Evolutionary conservation across 2,888 invertebrate genomes (phyloP).

Genomic region (Euplexia lucipara): DNA sequence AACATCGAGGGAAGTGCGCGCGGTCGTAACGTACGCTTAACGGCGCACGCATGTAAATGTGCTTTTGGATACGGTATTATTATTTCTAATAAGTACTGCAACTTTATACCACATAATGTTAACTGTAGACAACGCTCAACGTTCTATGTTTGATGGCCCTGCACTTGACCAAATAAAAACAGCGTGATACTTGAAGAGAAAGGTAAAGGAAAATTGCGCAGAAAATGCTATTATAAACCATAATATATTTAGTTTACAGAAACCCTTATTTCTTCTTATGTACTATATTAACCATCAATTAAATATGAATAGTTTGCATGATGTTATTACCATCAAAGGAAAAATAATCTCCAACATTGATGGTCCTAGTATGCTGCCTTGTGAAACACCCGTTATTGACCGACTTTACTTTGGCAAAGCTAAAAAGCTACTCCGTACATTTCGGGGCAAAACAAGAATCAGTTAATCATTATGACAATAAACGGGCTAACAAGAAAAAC

Average conservation of each 20-base stretch:
- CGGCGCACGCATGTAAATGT: constrained; percentile 75
- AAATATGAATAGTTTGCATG: not conserved
- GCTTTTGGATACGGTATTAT: constrained; percentile 59
- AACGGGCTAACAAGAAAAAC: not conserved
- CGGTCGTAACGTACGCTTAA: constrained; percentile 77
- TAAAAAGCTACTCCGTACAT: not conserved
- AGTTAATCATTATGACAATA: not conserved
- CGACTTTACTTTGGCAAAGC: not conserved
- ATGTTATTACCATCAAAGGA: not conserved
- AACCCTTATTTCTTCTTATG: not conserved
- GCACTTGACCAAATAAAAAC: not conserved
- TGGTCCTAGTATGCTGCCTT: not conserved
- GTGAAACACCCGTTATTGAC: not conserved
- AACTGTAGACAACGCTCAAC: constrained; percentile 19
- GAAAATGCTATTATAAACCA: not conserved
- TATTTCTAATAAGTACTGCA: constrained; percentile 46
- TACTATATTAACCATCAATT: no score
- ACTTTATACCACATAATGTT: constrained; percentile 23
- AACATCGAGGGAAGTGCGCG: constrained; percentile 80
- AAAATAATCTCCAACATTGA: not conserved
- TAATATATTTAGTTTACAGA: not conserved
- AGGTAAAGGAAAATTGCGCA: not conserved
- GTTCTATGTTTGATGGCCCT: constrained; percentile 18
- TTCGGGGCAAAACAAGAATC: not conserved
- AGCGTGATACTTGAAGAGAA: not conserved